Evolutionary conservation across 2,888 invertebrate genomes (phyloP).

Genomic region (Brachypterus glaber): DNA sequence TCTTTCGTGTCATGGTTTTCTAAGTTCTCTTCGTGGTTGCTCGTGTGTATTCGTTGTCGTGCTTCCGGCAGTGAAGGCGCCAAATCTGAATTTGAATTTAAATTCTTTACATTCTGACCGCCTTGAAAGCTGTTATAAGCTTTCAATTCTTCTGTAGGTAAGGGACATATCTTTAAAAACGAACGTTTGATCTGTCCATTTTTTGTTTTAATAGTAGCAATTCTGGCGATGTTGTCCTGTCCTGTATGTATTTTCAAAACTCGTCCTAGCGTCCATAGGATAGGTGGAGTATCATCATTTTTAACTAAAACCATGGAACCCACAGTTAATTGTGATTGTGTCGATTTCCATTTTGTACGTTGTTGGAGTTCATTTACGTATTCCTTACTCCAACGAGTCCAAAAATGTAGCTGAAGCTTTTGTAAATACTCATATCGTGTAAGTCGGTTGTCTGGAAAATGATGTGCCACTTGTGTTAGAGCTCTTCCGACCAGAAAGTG

Average conservation of each 20-base stretch:
- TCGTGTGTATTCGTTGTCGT: too few relatives aligned
- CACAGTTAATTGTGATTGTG: neutral
- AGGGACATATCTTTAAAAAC: too few relatives aligned
- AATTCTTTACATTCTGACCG: too few relatives aligned
- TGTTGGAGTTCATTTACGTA: constrained; percentile 9
- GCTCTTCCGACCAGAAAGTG: constrained; percentile 26
- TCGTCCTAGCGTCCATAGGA: constrained; percentile 7
- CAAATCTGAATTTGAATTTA: too few relatives aligned
- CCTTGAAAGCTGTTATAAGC: too few relatives aligned
- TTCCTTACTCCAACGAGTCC: constrained; percentile 8
- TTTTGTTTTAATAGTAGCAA: too few relatives aligned
- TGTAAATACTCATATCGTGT: constrained; percentile 2
- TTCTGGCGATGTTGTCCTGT: too few relatives aligned
- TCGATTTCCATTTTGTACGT: constrained; percentile 8
- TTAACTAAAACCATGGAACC: constrained; percentile 6
- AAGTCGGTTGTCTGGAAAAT: constrained; percentile 11
- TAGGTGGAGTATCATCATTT: constrained; percentile 6
- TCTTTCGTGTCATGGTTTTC: too few relatives aligned
- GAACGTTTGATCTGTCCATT: too few relatives aligned
- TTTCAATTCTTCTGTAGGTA: too few relatives aligned
- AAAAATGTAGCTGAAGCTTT: constrained; percentile 8
- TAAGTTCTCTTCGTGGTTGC: too few relatives aligned
- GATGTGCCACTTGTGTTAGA: constrained; percentile 15
- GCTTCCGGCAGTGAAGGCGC: too few relatives aligned
- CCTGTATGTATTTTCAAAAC: constrained; percentile 8